A percentile compares a stretch with the other conserved stretches of the same genome.
Conservation (phyloP, 2,888 invertebrate genomes). For the Philereme vetulata region DNA sequence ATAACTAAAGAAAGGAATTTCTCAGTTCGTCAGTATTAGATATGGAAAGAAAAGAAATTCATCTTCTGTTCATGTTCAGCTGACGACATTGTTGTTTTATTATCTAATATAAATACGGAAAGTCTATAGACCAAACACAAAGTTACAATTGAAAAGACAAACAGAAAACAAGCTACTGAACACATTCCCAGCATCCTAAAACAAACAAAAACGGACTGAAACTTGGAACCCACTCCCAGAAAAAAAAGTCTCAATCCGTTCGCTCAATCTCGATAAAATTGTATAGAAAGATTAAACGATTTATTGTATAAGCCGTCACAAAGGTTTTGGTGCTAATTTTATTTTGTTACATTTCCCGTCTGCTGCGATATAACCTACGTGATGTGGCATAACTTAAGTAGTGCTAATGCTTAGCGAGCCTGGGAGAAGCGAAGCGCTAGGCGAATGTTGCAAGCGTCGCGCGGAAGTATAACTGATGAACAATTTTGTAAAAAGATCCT, state of each 20-base stretch:
- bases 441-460: not conserved
- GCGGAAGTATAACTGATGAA: no score
- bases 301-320: slow-evolving; percentile 75
- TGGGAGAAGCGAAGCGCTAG: slow-evolving; percentile 26
- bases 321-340: slow-evolving; percentile 75
- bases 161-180: slow-evolving; percentile 4
- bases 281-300: slow-evolving; percentile 81
- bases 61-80: no score
- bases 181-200: slow-evolving; percentile 5
- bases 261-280: slow-evolving; percentile 76
- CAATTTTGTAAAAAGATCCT: no score
- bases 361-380: slow-evolving; percentile 51
- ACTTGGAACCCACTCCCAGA: not conserved
- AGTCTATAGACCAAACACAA: not conserved
- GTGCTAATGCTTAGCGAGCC: slow-evolving; percentile 42
- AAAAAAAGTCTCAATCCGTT: slow-evolving; percentile 14
- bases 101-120: no score
- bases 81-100: no score
- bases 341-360: slow-evolving; percentile 64
- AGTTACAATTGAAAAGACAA: slow-evolving; percentile 4
- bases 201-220: slow-evolving; percentile 9
- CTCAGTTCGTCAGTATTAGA: no score
- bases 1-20: no score
- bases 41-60: no score
- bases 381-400: slow-evolving; percentile 50